Base-by-base conservation (phyloP, 2,797 vertebrate genomes). In the Anolis apletophallus region DNA sequence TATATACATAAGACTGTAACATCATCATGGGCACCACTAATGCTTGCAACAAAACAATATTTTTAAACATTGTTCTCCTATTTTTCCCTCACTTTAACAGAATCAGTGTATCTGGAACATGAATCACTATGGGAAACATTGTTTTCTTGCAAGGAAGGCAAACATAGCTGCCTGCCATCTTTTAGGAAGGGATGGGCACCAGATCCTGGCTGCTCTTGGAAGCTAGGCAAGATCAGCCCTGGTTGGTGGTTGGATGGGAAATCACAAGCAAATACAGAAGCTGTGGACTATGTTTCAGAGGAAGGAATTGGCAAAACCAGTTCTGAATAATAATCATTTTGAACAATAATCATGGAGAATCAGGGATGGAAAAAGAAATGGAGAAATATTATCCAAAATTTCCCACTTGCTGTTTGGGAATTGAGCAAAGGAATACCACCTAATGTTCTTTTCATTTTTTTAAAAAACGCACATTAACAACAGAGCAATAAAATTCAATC, bases 401-500 rank as follows among this genome's bases (percentile, higher is more conserved):
- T 90, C 2, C 0, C 61, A 81, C 23, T 54, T 40, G 26, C 54
- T 82, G 4, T 82, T 76, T 71, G 50, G 4, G 64, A 29, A 11
- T 88, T 90, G 87, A 82, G 34, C 36, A 29, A 69, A 84, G 69
- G 55, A 72, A 50, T 83, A 76, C 87, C 76, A 71, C 83, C 83
- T 40, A 82, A 88, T 40, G 75, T 59, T 85, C 64, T 71, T 68
- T 88, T 46, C 5, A 46, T 46, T 46, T 46, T 46, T 46, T 46
- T 46, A 46, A 46, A 57, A 75, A 83, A n/a, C n/a, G 83, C 88
- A 93, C 90, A 55, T 94, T 94, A 90, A 91, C 81, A 90, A 90
- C 73, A 92, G 83, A 90, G 87, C 86, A 91, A 88, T 94, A 92
- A 93, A 94, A 90, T 77, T 46, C 77, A 92, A 84, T 92, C 32